These are phyloP conservation scores for Nematolebias whitei DNA, from an alignment of 2,113 vertebrate species.

Conservation along the genomic window DNA sequence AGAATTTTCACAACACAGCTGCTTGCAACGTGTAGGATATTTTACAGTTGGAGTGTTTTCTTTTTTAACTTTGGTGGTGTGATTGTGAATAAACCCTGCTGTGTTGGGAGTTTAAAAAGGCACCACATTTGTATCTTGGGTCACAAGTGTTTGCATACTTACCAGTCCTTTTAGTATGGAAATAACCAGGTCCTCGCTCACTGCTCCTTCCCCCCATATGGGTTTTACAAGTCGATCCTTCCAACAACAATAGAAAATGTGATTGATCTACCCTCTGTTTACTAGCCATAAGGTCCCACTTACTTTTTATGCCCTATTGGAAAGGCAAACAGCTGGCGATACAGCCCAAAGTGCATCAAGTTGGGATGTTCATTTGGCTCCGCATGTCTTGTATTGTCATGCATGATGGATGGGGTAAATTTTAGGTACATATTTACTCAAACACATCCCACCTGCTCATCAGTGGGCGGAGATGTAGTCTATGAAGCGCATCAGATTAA, in stretches of 20 bases:
- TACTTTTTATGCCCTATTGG: conserved; percentile 58
- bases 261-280: conserved; percentile 70
- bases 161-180: conserved; percentile 28
- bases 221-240: conserved; percentile 32
- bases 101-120: background rate
- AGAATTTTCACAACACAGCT: background rate
- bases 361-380: conserved; percentile 39
- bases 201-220: background rate
- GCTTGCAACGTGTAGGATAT: background rate
- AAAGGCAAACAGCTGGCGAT: conserved; percentile 78
- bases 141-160: background rate
- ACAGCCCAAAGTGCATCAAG: conserved; percentile 39
- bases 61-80: background rate
- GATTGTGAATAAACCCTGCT: conserved; percentile 1
- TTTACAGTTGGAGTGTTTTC: conserved; percentile 16
- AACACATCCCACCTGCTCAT: conserved; percentile 63
- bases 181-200: background rate
- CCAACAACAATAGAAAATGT: conserved; percentile 67
- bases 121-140: conserved; percentile 1
- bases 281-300: conserved; percentile 61
- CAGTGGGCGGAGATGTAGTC: conserved; percentile 7
- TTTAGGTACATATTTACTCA: conserved; percentile 49
- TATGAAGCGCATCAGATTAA: background rate
- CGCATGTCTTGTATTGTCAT: conserved; percentile 53
- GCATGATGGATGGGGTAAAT: conserved; percentile 66